Evolutionary conservation across 2,888 invertebrate species (phyloP), one percentile per base, ranked within the genome.

Genomic region (Clistopyga incitator): DNA sequence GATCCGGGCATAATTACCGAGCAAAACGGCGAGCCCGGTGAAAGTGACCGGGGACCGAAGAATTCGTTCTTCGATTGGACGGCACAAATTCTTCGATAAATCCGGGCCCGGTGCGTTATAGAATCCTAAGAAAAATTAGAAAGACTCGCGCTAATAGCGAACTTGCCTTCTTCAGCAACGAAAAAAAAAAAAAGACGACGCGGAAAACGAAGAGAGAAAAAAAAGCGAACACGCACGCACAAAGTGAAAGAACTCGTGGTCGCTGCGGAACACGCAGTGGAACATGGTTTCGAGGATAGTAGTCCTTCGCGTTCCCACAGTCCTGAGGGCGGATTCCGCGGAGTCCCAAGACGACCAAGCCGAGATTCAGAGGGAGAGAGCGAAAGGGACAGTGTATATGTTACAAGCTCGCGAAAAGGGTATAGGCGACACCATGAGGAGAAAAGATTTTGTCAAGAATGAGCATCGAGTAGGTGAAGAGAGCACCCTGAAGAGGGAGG

Each of bases 241-340:
- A 61, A 65, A 77, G 74, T 61, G 76, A 68, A 81, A 84, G 80
- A 86, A 82, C 78, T 77, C 72, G 79, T 82, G 85, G 80, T 81
- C 82, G 81, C 86, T 86, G 87, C 72, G 88, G 83, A 84, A 86
- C 83, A 89, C 87, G 87, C 85, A 87, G 81, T 82, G 86, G 86
- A 88, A 88, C 88, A 88, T 67, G 85, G 87, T 87, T 89, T 82
- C 61, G 65, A 85, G 77, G 76, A 84, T 75, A 75, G 83, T 88
- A 88, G 86, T 87, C 84, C 86, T 87, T 86, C 87, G 86, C 88
- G 91, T 92, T 92, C 92, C 92, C 93, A 93, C 92, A 92, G 91
- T 90, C 89, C 79, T 54, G 77, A 88, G 84, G 89, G 89, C 88
- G 91, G 90, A 92, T 93, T 92, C 92, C 91, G 88, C 85, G 87